Percentiles rank a stretch among this genome's conserved stretches.
phyloP scores from a whole-genome alignment of 2,113 vertebrate genomes.

The Herpailurus yagouaroundi region DNA sequence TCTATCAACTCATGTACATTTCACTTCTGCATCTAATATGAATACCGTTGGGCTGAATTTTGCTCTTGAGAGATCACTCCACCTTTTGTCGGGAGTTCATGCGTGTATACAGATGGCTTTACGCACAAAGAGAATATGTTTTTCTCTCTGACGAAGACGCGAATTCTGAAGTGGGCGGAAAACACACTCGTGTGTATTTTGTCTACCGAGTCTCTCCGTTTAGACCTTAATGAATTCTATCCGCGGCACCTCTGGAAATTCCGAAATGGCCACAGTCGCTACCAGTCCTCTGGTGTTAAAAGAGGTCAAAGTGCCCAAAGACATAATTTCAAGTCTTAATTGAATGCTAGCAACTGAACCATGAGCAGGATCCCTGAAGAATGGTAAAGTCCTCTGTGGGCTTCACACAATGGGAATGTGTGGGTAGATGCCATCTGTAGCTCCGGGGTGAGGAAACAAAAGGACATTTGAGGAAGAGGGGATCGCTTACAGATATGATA shows the following conservation, averaged over 20 bases:
- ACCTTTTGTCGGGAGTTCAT: slow-evolving; percentile 20
- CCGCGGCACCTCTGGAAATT: slow-evolving; percentile 63
- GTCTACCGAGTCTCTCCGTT: slow-evolving; percentile 64
- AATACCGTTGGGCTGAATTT: slow-evolving; percentile 31
- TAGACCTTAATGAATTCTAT: slow-evolving; percentile 52
- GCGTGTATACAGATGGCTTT: background rate
- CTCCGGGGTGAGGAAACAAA: slow-evolving; percentile 89
- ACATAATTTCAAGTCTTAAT: slow-evolving; percentile 83
- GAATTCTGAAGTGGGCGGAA: background rate
- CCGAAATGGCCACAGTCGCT: slow-evolving; percentile 66
- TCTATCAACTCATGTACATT: background rate
- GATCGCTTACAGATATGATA: slow-evolving; percentile 90
- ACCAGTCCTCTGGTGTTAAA: slow-evolving; percentile 54
- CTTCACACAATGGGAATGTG: slow-evolving; percentile 93
- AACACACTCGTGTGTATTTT: slow-evolving; percentile 50
- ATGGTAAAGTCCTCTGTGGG: slow-evolving; percentile 85
- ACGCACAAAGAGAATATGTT: background rate
- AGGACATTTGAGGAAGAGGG: slow-evolving; percentile 85
- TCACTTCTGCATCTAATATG: background rate
- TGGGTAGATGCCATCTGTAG: slow-evolving; percentile 96
- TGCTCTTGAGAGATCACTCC: slow-evolving; percentile 32
- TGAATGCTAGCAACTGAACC: slow-evolving; percentile 83
- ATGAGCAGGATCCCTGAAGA: slow-evolving; percentile 80
- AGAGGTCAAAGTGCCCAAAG: slow-evolving; percentile 84
- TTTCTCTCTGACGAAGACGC: background rate